phyloP scores from a whole-genome alignment of 2,888 invertebrate species.

The Drosophila merina region DNA sequence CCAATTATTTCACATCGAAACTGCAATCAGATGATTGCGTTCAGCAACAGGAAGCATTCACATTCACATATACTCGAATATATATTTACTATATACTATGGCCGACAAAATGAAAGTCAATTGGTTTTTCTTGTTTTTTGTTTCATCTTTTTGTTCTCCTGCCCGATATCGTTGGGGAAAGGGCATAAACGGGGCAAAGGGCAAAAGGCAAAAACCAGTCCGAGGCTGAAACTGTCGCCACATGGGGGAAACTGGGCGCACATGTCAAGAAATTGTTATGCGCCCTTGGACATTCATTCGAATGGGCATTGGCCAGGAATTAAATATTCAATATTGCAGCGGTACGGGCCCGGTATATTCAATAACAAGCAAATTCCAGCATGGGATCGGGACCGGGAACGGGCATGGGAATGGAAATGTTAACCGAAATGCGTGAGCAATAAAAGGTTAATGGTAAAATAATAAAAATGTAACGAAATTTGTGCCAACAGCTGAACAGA shows the following conservation, averaged over 20 bases:
- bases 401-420: conserved; percentile 33
- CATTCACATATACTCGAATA: conserved; percentile 8
- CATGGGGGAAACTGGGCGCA: conserved; percentile 28
- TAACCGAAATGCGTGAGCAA: conserved; percentile 49
- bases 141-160: conserved; percentile 28
- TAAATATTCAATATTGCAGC: conserved; percentile 75
- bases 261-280: conserved; percentile 48
- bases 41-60: conserved; percentile 69
- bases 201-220: conserved; percentile 1
- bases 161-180: conserved; percentile 6
- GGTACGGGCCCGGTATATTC: conserved; percentile 55
- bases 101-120: conserved; percentile 78
- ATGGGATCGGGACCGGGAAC: conserved; percentile 8
- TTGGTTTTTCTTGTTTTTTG: conserved; percentile 51
- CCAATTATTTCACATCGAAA: conserved; percentile 80
- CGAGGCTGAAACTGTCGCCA: conserved; percentile 34
- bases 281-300: conserved; percentile 40
- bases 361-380: conserved; percentile 62
- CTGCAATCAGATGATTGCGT: conserved; percentile 80
- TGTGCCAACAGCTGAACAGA: conserved; percentile 21
- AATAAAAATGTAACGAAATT: conserved; percentile 50
- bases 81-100: conserved; percentile 40
- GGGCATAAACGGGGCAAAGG: background rate
- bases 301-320: conserved; percentile 48
- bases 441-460: conserved; percentile 73